These are phyloP conservation scores for Dipodomys stephensi DNA, from an alignment of 2,113 vertebrate genomes.

Conservation along the genomic window DNA sequence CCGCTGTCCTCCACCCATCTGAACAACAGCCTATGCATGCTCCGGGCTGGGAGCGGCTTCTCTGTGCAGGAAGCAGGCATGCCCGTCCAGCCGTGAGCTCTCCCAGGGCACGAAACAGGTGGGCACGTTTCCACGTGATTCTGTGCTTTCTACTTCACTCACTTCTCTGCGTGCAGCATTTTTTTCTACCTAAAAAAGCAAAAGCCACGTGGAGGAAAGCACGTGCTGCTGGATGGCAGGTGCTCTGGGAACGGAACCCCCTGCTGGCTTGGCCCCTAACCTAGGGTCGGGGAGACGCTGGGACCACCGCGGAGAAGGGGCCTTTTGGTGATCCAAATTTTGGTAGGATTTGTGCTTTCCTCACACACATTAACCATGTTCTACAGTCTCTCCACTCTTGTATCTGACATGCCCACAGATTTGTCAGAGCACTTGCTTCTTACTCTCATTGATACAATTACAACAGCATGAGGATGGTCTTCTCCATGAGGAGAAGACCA, in stretches of 20 bases:
- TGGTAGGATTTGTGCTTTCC: accelerated
- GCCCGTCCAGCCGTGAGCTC: too few relatives aligned
- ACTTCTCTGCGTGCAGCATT: background rate
- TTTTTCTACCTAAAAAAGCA: background rate
- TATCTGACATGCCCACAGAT: background rate
- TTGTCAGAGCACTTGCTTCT: background rate
- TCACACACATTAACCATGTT: accelerated
- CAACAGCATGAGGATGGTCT: too few relatives aligned
- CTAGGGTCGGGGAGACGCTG: accelerated
- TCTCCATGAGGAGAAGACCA: background rate
- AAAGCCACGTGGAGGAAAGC: background rate
- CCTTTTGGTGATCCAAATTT: accelerated
- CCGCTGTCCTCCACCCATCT: background rate
- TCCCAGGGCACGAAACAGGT: too few relatives aligned
- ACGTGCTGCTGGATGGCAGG: accelerated
- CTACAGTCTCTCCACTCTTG: background rate
- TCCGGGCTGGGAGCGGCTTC: too few relatives aligned
- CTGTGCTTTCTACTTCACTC: background rate
- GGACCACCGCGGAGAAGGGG: accelerated
- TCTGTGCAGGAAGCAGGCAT: too few relatives aligned
- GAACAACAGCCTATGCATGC: too few relatives aligned
- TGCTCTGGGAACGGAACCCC: accelerated
- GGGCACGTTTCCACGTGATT: background rate
- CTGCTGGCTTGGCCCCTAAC: accelerated
- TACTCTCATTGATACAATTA: background rate